Conservation (phyloP, 2,888 invertebrate species). For the Troglohyphantes excavatus region DNA sequence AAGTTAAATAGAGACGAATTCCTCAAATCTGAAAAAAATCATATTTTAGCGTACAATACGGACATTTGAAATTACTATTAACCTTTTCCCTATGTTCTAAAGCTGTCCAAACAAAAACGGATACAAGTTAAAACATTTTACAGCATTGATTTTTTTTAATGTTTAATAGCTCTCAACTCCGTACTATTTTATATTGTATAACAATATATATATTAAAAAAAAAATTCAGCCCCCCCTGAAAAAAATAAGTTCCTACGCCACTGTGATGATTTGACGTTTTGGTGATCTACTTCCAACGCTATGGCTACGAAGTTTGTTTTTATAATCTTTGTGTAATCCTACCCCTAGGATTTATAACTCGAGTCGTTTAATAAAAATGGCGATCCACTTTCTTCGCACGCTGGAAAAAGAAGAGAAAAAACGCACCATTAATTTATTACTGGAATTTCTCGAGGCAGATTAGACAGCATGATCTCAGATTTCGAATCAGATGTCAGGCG, state of each 20-base stretch:
- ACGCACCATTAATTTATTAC: slow-evolving; percentile 26
- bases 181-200: too few relatives aligned
- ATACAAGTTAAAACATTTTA: too few relatives aligned
- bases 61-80: too few relatives aligned
- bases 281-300: too few relatives aligned
- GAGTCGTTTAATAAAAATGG: not conserved
- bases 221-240: not conserved
- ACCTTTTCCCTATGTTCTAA: too few relatives aligned
- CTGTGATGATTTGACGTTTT: not conserved
- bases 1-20: too few relatives aligned
- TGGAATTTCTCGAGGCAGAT: slow-evolving; percentile 30
- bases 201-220: too few relatives aligned
- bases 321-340: not conserved
- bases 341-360: slow-evolving; percentile 14
- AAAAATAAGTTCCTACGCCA: not conserved
- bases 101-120: too few relatives aligned
- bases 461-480: slow-evolving; percentile 38
- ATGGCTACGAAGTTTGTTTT: not conserved
- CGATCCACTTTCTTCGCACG: slow-evolving; percentile 11
- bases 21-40: too few relatives aligned
- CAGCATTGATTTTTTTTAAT: too few relatives aligned
- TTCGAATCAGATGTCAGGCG: not conserved
- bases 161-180: too few relatives aligned
- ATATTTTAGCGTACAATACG: too few relatives aligned
- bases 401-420: slow-evolving; percentile 15